Evolutionary conservation across 2,113 vertebrate genomes (phyloP), one percentile per base, ranked within the genome.

Genomic region (Zosterops lateralis): DNA sequence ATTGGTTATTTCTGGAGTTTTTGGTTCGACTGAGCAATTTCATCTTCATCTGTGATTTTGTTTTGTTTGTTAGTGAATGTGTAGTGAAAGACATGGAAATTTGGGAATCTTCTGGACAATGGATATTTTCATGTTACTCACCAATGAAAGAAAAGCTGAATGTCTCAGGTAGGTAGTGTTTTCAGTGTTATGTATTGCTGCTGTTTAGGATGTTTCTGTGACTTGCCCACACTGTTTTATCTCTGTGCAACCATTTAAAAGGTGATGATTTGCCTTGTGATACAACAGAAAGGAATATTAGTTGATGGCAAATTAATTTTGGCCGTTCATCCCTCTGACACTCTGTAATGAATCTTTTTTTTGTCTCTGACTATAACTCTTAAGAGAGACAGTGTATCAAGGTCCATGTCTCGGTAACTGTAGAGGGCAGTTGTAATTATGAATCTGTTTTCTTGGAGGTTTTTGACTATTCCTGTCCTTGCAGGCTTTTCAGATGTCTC

Each of bases 101-200:
- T 44, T 99, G 99, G 99, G 98, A 98, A 95, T 98, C 95, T 50
- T 99, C 99, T 17, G 98, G 98, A 7, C 99, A 99, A 48, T 99
- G 99, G 99, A 96, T 96, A 68, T 98, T 99, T 94, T 99, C 99
- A 0, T 98, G 97, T 89, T 99, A 99, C 50, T 98, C 98, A 6
- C 95, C 81, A 5, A 34, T 96, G 84, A 99, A 98, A 88, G 93
- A 96, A 40, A 97, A 97, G 58, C 62, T 82, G 1, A 96, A 96
- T 92, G 71, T 99, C 79, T 98, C 99, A 92, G 99, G 99, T 99
- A 95, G 87, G 72, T 68, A 70, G 18, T 22, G 24, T 40, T 58
- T 87, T 53, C 57, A 66, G 18, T 21, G 31, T 45, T 3, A 1
- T 1, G 0, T 48, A 12, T 31, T 90, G 51, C 66, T 83, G 29